Evolutionary conservation across 2,797 vertebrate species (phyloP).

Genomic region (Melanotaenia boesemani): DNA sequence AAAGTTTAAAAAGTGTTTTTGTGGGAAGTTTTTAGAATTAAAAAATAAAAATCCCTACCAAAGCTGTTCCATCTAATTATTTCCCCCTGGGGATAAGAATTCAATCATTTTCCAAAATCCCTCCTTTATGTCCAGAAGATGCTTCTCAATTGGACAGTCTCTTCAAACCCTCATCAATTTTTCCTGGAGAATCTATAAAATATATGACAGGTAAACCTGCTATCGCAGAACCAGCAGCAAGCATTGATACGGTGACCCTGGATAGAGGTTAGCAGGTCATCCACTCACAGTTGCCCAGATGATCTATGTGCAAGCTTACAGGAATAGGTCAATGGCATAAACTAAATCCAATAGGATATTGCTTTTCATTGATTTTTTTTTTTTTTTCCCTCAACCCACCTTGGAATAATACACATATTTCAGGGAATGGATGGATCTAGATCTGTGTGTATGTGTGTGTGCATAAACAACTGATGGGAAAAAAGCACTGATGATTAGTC

Average conservation of each 20-base stretch:
- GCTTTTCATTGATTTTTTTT: conserved; percentile 80
- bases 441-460: conserved; percentile 18
- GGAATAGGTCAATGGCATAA: conserved; percentile 75
- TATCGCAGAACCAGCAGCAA: conserved; percentile 33
- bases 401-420: conserved; percentile 74
- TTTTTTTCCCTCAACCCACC: conserved; percentile 47
- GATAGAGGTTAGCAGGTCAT: conserved; percentile 70
- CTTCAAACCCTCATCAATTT: conserved; percentile 15
- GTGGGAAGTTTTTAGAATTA: too few relatives aligned
- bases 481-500: conserved; percentile 67
- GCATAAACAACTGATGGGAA: conserved; percentile 70
- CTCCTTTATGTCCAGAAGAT: conserved; percentile 11
- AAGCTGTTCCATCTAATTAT: neutral
- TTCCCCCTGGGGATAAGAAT: neutral
- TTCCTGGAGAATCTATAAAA: conserved; percentile 16
- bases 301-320: conserved; percentile 62
- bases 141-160: neutral
- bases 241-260: conserved; percentile 57
- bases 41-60: neutral
- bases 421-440: conserved; percentile 37
- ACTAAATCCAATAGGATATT: conserved; percentile 84
- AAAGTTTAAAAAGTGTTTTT: neutral
- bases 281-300: conserved; percentile 56
- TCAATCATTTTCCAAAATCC: neutral
- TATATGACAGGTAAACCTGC: conserved; percentile 19